Evolutionary conservation across 1,140 invertebrate genomes (phyloP), one percentile per base, ranked within the genome.

Genomic region (Arctopsyche grandis): DNA sequence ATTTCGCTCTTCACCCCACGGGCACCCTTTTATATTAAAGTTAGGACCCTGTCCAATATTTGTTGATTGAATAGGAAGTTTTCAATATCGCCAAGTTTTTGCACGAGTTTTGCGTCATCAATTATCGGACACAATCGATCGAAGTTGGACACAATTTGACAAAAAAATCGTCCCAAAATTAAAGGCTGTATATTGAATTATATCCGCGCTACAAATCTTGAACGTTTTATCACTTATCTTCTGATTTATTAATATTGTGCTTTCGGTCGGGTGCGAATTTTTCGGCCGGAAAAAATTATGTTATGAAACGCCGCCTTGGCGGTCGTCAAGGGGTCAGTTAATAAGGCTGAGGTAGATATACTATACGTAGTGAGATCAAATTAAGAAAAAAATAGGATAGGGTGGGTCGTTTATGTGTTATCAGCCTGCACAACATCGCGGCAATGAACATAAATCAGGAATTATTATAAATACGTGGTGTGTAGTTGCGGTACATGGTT

Each of bases 381-480:
- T 12, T 12, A 14, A 12, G 12, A 52, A 52, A 52, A 52, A 52
- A 52, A 52, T 14, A 52, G 69, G 66, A 14, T 60, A n/a, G 16
- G 56, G 5, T 73, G 69, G 24, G 43, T 74, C 52, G 71, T 76
- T 76, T 29, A 24, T 22, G 29, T 29, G 74, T 63, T 76, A 76
- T 76, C 74, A 76, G 74, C 74, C 26, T 29, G 29, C 56, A 66
- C 74, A 76, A 76, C 74, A 76, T 76, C 16, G 21, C 56, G 9
- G 74, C 52, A 76, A 76, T 76, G 60, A 76, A 76, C 74, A 76
- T 76, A 76, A 76, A 76, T 76, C 74, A 76, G 26, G 74, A 76
- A 76, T 76, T 38, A 38, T 38, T 38, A 38, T 76, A 76, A 76
- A 76, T 29, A 66, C 38, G 21, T 14, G 46, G 16, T n/a, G 14